Evolutionary conservation across 2,797 vertebrate genomes (phyloP).

Genomic region (Hemibagrus guttatus): DNA sequence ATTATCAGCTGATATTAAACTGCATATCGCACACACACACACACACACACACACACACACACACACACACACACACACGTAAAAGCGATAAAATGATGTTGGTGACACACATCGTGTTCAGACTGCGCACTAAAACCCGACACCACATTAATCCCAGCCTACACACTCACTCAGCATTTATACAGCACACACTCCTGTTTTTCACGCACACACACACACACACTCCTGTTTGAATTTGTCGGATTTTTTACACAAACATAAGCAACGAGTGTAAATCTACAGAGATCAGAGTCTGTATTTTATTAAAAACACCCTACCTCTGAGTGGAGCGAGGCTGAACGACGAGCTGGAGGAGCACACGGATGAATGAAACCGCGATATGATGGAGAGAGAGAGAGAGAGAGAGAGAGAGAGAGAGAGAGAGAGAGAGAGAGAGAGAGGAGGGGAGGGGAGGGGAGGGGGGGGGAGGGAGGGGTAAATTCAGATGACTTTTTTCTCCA

Average conservation of each 20-base stretch:
- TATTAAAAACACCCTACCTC: conserved; percentile 16
- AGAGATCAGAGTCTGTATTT: neutral
- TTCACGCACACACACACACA: neutral
- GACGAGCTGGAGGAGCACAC: conserved; percentile 35
- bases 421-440: neutral
- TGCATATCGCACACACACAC: neutral
- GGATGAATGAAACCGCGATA: conserved; percentile 31
- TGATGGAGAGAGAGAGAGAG: conserved; percentile 16
- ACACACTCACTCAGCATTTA: conserved; percentile 5
- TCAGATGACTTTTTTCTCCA: neutral
- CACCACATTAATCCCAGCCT: conserved; percentile 3
- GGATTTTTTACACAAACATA: neutral
- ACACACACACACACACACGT: neutral
- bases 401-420: neutral
- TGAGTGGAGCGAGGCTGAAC: neutral
- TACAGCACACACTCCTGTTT: neutral
- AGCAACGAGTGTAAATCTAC: neutral
- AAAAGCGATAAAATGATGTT: neutral
- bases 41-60: conserved; percentile 11
- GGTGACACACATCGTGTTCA: neutral
- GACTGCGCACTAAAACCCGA: conserved; percentile 12
- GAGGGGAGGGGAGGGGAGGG: neutral
- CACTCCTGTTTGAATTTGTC: neutral
- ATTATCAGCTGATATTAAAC: neutral
- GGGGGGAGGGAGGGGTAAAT: neutral